Base-by-base conservation (phyloP, 2,797 vertebrate genomes). In the Brachymystax lenok region DNA sequence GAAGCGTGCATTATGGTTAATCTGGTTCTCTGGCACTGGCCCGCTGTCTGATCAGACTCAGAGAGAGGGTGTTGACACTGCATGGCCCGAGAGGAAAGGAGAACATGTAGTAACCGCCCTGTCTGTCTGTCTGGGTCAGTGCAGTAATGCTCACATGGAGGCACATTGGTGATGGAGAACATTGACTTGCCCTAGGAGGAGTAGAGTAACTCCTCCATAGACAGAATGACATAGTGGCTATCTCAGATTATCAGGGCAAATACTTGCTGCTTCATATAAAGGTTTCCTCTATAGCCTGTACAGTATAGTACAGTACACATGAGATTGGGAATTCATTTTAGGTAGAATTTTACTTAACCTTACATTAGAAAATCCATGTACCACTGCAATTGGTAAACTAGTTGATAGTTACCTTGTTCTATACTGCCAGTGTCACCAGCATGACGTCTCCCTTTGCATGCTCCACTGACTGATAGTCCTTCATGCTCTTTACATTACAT, bases 1-100 rank as follows among this genome's bases (percentile, higher is more conserved):
- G 90, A 90, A 87, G 77, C 88, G 88, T 76, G 85, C 72, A 90
- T 91, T 90, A 87, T 86, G 84, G 88, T 88, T 91, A 90, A 92
- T 91, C 91, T 87, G 84, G 88, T 52, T 16, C 88, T 87, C 87
- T 86, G 85, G 87, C 85, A 88, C 78, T 80, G 86, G 85, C 75
- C 19, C 3, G 10, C 35, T 71, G 82, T 84, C 78, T 86, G 85
- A 92, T 79, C 77, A 81, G 51, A 52, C 51, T 52, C 51, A 10
- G 10, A 28, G 28, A 28, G 28, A 28, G 28, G 28, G 28, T 28
- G 2, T 28, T 28, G 28, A 28, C 28, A 28, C 28, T 28, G 16
- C 54, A 56, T n/a, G 54, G 16, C 28, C 10, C 1, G 13, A 52
- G 16, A 17, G 12, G 51, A 24, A 24, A 24, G 24, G 24, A 24